Evolutionary conservation across 35 echinoderm and acorn worm species (phyloP).

Genomic region (Diadema setosum): DNA sequence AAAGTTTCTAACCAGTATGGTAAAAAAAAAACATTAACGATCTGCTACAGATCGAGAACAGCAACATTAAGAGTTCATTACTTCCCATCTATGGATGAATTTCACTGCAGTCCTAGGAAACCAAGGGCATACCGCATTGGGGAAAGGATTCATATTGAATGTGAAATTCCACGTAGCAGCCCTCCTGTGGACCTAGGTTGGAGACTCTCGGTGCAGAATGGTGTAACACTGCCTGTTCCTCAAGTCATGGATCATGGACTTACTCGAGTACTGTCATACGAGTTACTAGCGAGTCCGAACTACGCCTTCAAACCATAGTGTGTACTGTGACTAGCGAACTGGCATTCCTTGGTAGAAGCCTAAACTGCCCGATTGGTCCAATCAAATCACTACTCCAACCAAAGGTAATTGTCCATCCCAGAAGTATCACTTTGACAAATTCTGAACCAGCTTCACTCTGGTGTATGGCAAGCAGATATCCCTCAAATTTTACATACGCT

Average conservation of each 20-base stretch:
- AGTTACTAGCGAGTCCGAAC: background rate
- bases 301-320: background rate
- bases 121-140: background rate
- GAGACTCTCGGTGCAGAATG: background rate
- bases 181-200: background rate
- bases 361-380: background rate
- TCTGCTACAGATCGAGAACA: background rate
- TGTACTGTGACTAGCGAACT: background rate
- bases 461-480: background rate
- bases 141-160: background rate
- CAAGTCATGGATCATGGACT: background rate
- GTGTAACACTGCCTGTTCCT: background rate
- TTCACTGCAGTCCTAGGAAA: background rate
- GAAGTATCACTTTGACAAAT: background rate
- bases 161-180: background rate
- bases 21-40: background rate
- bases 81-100: background rate
- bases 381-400: background rate
- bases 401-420: background rate
- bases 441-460: background rate
- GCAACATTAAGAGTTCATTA: background rate
- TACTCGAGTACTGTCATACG: background rate
- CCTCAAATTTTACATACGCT: background rate
- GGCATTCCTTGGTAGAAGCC: background rate
- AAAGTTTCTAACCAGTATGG: too few relatives aligned